A percentile compares a stretch with the other conserved stretches of the same genome.
phyloP scores from a whole-genome alignment of 2,113 vertebrate genomes.

The Hystrix cristata region DNA sequence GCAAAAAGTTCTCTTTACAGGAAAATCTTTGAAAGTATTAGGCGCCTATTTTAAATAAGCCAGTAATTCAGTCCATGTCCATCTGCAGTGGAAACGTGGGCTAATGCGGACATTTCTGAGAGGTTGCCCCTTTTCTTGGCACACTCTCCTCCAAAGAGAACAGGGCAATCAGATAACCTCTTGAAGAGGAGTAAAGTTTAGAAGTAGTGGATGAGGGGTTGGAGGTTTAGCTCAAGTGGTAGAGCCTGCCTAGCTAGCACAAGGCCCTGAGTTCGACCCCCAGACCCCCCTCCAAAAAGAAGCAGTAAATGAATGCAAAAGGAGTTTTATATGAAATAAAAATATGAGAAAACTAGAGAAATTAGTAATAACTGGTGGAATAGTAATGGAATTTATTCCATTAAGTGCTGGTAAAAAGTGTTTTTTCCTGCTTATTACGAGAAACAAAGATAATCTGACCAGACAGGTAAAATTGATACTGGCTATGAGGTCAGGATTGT shows the following conservation, averaged over 20 bases:
- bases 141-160: background rate
- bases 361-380: constrained; percentile 40
- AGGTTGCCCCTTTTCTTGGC: constrained; percentile 32
- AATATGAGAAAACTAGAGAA: constrained; percentile 29
- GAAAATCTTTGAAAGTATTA: constrained; percentile 40
- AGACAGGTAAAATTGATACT: background rate
- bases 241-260: too few relatives aligned
- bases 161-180: background rate
- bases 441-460: background rate
- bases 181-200: background rate
- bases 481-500: background rate
- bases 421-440: constrained; percentile 43
- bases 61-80: background rate
- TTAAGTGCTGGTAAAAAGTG: constrained; percentile 22
- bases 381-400: background rate
- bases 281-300: too few relatives aligned
- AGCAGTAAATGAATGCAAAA: background rate
- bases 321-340: constrained; percentile 39
- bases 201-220: background rate
- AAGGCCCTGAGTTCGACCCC: too few relatives aligned
- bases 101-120: background rate
- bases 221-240: too few relatives aligned
- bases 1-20: constrained; percentile 9
- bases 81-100: constrained; percentile 3
- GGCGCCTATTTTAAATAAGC: constrained; percentile 60